Conservation (phyloP, 2,797 vertebrate genomes). For the Silurus lanzhouensis region DNA sequence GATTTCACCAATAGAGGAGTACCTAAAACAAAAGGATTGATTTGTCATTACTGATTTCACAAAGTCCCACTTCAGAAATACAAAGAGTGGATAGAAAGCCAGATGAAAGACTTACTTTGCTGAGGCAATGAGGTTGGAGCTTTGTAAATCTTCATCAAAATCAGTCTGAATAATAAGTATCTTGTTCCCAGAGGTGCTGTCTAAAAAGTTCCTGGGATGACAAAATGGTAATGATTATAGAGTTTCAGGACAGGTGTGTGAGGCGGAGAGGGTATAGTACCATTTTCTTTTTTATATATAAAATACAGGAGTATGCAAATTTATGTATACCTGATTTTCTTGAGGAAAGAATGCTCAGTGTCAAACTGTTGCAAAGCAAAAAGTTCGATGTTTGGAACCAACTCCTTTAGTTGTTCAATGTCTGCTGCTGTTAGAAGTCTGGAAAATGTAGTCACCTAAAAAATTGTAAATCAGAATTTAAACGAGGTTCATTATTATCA, state of each 20-base stretch:
- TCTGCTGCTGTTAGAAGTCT: conserved; percentile 87
- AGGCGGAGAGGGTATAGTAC: too few relatives aligned
- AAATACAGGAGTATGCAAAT: neutral
- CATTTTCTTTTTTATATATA: neutral
- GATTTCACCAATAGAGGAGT: conserved; percentile 90
- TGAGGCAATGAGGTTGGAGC: conserved; percentile 87
- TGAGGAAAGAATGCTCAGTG: conserved; percentile 90
- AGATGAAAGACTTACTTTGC: conserved; percentile 79
- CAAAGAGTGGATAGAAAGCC: neutral
- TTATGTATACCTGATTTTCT: conserved; percentile 82
- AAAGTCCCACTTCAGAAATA: neutral
- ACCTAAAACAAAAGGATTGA: conserved; percentile 67
- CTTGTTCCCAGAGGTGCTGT: conserved; percentile 66
- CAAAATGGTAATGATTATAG: neutral
- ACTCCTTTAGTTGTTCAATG: conserved; percentile 68
- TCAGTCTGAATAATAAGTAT: conserved; percentile 91
- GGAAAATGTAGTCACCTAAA: conserved; percentile 93
- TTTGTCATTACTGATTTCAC: neutral
- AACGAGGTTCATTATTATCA: neutral
- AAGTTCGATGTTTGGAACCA: conserved; percentile 68
- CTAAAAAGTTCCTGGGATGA: conserved; percentile 77
- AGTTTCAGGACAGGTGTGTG: too few relatives aligned
- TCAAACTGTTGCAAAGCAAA: conserved; percentile 93
- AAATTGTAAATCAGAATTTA: conserved; percentile 1
- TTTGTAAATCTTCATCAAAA: conserved; percentile 82